Evolutionary conservation across 2,888 invertebrate species (phyloP), one percentile per base, ranked within the genome.

Genomic region (Panzeria rudis): DNA sequence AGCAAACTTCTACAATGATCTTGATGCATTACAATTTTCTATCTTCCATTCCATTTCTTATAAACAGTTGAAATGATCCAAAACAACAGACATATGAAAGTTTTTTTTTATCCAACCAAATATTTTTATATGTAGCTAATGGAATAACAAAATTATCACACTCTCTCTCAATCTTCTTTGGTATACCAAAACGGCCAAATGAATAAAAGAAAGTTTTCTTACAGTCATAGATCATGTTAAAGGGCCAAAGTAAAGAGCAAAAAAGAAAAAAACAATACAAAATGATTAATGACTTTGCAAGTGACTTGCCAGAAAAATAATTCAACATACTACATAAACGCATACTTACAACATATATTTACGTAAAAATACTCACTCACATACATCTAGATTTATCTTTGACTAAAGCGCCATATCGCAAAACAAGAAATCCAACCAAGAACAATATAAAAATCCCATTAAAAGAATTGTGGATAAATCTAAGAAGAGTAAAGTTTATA

Each of bases 231-330:
- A 82, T 82, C 73, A 85, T 78, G 78, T 82, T 82, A 75, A 75
- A 84, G 84, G 64, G 77, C 73, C 84, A 81, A 75, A 62, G 83
- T 32, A 78, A 75, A 82, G 66, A 69, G 62, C 79, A 83, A 76
- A 38, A 41, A 38, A 56, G 44, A 71, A 73, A 66, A 52, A 52
- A 68, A 75, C 50, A 71, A 82, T 81, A 85, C 89, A 88, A 91
- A 89, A 91, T 91, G 91, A 91, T 92, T 90, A 92, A 91, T 90
- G 91, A 91, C 89, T 90, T 90, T 90, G 89, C 89, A 89, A 91
- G 91, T 91, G 92, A 91, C 92, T 92, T 89, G 91, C 91, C 89
- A 89, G 90, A 88, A 89, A 89, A 90, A 84, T 86, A 86, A 86
- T 86, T 85, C 84, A 84, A 50, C 25, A n/a, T 29, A 29, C 13